Base-by-base conservation (phyloP, 2,888 invertebrate species). In the Ophonus ardosiacus region DNA sequence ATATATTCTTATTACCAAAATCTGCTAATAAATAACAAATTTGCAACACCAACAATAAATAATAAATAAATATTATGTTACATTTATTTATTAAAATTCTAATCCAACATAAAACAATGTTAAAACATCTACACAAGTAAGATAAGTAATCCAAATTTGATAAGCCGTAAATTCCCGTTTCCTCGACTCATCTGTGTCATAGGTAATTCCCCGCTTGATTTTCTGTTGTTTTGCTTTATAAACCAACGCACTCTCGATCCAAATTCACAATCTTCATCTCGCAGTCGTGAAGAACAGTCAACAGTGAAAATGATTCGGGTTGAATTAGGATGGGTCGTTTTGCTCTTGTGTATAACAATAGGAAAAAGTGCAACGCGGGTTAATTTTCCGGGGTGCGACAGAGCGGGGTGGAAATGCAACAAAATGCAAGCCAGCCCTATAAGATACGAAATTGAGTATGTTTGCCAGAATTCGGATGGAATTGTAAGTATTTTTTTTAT, bases 351-450 rank as follows among this genome's bases (percentile, higher is more conserved):
- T 63, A 43, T 43, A 8, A 7, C 17, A 7, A 15, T 43, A 43
- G 43, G 43, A 8, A 10, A 43, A 15, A 43, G 71, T 74, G 71
- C 43, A 8, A 43, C 43, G 1, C 43, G 13, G 15, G 51, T 81
- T 43, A 38, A 8, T 6, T 81, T 24, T 38, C 81, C 81, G 13
- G 81, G 81, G 24, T 81, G 81, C 21, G 81, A 81, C 65, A 17
- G 81, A 40, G 40, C 31, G 0, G 81, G 81, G 17, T 81, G 81
- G 81, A 81, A 81, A 40, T 81, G 81, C 21, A 81, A 18, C n/a
- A 81, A 81, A 43, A 51, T 81, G 0, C 65, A 81, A 15, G 18
- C 65, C 4, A 65, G 18, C 7, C 81, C 81, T 13, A 63, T 81
- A 1, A 15, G 51, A 65, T 81, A 81, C 21, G 61, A 61, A 13